Percentiles rank a stretch among this genome's conserved stretches.
These are phyloP conservation scores for Pao palembangensis DNA, from an alignment of 2,113 vertebrate species.

Conservation along the genomic window DNA sequence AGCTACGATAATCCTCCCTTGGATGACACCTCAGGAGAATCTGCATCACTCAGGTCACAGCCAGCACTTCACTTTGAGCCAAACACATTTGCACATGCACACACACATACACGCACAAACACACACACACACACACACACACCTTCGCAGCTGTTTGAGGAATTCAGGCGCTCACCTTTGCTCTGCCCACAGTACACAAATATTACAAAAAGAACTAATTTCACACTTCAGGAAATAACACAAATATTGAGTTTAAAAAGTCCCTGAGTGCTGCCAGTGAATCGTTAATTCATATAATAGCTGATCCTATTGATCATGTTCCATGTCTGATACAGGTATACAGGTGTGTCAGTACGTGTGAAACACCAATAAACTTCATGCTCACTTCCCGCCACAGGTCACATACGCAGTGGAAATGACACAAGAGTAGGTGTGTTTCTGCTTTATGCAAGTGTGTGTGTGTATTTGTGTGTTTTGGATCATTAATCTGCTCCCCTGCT, in stretches of 20 bases:
- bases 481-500: constrained; percentile 63
- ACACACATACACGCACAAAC: too few species aligned
- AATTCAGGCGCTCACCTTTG: constrained; percentile 27
- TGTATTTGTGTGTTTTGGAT: constrained; percentile 20
- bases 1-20: constrained; percentile 11
- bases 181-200: background rate
- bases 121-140: background rate
- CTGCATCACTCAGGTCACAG: constrained; percentile 25
- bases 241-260: too few species aligned
- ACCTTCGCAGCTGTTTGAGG: constrained; percentile 10
- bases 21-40: background rate
- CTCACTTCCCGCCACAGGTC: too few species aligned
- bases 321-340: background rate
- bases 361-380: background rate
- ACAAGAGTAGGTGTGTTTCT: background rate
- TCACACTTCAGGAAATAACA: background rate
- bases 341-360: constrained; percentile 4
- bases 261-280: constrained; percentile 41
- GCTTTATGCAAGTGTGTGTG: background rate
- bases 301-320: constrained; percentile 30
- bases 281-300: constrained; percentile 53
- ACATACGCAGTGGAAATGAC: background rate
- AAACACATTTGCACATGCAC: background rate
- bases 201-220: background rate
- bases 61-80: constrained; percentile 8